A percentile compares a stretch with the other conserved stretches of the same genome.
These are phyloP conservation scores for Simalia tracyae DNA, from an alignment of 2,797 vertebrate genomes.

Conservation along the genomic window DNA sequence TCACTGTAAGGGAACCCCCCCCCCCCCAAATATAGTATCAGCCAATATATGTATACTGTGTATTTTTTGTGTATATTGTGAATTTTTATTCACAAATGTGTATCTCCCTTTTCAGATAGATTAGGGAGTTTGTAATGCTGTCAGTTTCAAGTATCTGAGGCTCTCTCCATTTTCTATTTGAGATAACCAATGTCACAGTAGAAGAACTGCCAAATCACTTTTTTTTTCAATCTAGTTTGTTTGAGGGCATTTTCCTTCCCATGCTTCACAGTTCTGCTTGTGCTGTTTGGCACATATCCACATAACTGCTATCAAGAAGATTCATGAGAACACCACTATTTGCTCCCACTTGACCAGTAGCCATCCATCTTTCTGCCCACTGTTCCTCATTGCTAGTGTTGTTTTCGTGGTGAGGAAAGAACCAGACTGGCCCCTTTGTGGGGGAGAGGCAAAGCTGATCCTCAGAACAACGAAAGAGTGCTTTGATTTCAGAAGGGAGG, in stretches of 20 bases:
- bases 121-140: not conserved
- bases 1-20: not conserved
- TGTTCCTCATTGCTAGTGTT: not conserved
- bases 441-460: not conserved
- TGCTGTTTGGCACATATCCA: not conserved
- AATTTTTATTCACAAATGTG: not conserved
- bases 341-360: not conserved
- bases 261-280: not conserved
- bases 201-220: not conserved
- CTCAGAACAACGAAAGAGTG: not conserved
- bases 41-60: not conserved
- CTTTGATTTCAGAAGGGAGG: not conserved
- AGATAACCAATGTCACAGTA: not conserved
- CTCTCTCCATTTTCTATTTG: not conserved
- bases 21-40: not conserved
- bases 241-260: not conserved
- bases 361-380: not conserved
- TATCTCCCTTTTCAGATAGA: not conserved
- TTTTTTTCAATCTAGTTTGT: not conserved
- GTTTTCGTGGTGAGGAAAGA: not conserved
- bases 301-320: not conserved
- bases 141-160: not conserved
- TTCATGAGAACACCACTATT: not conserved
- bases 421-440: not conserved
- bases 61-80: no score